Conservation (phyloP, 2,888 invertebrate species). For the Tetragonula carbonaria region DNA sequence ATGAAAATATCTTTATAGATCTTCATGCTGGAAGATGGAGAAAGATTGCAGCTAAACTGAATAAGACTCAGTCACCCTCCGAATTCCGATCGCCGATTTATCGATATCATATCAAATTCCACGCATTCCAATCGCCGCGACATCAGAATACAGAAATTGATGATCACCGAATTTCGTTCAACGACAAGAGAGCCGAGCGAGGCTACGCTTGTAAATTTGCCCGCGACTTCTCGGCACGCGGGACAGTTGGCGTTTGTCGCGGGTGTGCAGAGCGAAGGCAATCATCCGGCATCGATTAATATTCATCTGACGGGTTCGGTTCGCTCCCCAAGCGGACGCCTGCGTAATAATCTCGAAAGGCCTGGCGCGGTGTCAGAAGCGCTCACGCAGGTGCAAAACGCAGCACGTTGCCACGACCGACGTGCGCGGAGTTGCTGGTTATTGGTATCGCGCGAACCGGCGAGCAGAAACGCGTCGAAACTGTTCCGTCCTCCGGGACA, state of each 20-base stretch:
- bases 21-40: conserved; percentile 92
- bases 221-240: not conserved
- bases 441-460: conserved; percentile 77
- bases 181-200: not conserved
- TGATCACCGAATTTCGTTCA: not conserved
- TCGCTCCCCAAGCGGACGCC: conserved; percentile 43
- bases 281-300: conserved; percentile 38
- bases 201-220: not conserved
- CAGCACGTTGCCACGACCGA: conserved; percentile 65
- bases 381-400: conserved; percentile 69
- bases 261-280: not conserved
- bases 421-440: conserved; percentile 79
- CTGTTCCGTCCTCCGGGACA: not conserved
- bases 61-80: conserved; percentile 82
- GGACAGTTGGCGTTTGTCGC: not conserved
- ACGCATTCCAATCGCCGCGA: not conserved
- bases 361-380: conserved; percentile 38
- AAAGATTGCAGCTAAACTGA: conserved; percentile 83
- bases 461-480: conserved; percentile 55
- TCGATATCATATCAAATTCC: not conserved
- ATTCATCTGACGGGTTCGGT: conserved; percentile 18
- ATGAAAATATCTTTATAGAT: conserved; percentile 98
- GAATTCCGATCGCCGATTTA: not conserved
- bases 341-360: conserved; percentile 57
- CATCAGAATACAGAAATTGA: too few species aligned